Evolutionary conservation across 2,113 vertebrate species (phyloP), one percentile per base, ranked within the genome.

Genomic region (Triplophysa siluroides): DNA sequence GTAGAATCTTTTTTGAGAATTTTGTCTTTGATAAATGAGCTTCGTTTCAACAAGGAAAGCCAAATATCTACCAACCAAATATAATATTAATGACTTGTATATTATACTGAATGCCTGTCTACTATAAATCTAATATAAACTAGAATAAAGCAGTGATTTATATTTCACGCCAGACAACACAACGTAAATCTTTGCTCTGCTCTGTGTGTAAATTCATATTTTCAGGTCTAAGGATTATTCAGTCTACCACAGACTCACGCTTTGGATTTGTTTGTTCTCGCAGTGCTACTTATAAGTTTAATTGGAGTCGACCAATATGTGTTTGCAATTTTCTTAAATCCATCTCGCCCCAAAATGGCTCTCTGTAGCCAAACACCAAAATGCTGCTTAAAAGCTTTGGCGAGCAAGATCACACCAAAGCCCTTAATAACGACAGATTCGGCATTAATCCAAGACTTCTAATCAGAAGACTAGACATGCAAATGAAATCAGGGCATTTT

Each of bases 401-500:
- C 21, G 54, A 69, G 58, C 26, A 75, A 50, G 16, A 50, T n/a
- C 16, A 19, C n/a, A 13, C 61, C 14, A 33, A 23, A 56, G 67
- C 80, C 64, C 26, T 38, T 78, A 70, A 72, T 45, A 62, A 38
- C 24, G 38, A 29, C 11, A 19, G 33, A 79, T 58, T 13, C 21
- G 10, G 23, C 21, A 76, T 76, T 81, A 50, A 58, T 58, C 54
- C 58, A 38, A 71, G 38, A 38, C 38, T 38, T 62, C 62, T 78
- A 60, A 79, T 79, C 70, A 83, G 54, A 43, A 68, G 41, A 60
- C 13, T 38, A 26, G n/a, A 78, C 19, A 78, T 79, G 81, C 63
- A 63, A 83, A 75, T 75, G 43, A 79, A 73, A 75, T 69, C 68
- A 58, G 14, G 29, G 3, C 21, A 64, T 79, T 76, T 83, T 74